Evolutionary conservation across 2,888 invertebrate genomes (phyloP).

Genomic region (Scaptomyza flava): DNA sequence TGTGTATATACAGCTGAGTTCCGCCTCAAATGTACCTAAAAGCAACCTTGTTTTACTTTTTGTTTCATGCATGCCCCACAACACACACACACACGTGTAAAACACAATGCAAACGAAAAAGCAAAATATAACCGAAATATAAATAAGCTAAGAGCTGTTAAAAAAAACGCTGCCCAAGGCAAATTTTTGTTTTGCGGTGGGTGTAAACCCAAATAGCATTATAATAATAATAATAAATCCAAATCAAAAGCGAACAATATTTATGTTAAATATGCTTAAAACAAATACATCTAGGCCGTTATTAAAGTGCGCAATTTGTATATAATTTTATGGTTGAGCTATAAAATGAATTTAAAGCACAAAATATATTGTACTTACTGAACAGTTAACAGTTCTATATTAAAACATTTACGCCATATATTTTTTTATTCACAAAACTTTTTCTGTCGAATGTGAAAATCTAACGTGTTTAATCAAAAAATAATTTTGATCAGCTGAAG

Average conservation of each 20-base stretch:
- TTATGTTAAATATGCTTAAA: conserved; percentile 61
- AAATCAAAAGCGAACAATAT: conserved; percentile 47
- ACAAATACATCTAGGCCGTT: conserved; percentile 8
- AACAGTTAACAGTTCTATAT: background rate
- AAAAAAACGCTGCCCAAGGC: conserved; percentile 33
- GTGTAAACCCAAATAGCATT: conserved; percentile 42
- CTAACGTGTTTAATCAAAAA: too few species aligned
- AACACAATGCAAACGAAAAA: conserved; percentile 10
- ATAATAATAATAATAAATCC: conserved; percentile 50
- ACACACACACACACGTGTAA: conserved; percentile 24
- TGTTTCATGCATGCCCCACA: conserved; percentile 14
- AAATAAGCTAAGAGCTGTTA: conserved; percentile 40
- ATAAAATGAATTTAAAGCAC: conserved; percentile 30
- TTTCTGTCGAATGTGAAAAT: too few species aligned
- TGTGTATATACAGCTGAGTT: conserved; percentile 29
- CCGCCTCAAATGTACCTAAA: conserved; percentile 43
- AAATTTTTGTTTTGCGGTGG: conserved; percentile 7
- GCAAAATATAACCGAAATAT: conserved; percentile 36
- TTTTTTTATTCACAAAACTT: too few species aligned
- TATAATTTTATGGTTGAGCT: background rate
- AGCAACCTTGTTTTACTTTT: conserved; percentile 35
- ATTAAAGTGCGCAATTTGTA: conserved; percentile 10
- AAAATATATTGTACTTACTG: conserved; percentile 47
- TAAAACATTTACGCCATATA: too few species aligned
- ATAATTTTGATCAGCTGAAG: too few species aligned